Evolutionary conservation across 2,113 vertebrate genomes (phyloP).

Genomic region (Rostratula benghalensis): DNA sequence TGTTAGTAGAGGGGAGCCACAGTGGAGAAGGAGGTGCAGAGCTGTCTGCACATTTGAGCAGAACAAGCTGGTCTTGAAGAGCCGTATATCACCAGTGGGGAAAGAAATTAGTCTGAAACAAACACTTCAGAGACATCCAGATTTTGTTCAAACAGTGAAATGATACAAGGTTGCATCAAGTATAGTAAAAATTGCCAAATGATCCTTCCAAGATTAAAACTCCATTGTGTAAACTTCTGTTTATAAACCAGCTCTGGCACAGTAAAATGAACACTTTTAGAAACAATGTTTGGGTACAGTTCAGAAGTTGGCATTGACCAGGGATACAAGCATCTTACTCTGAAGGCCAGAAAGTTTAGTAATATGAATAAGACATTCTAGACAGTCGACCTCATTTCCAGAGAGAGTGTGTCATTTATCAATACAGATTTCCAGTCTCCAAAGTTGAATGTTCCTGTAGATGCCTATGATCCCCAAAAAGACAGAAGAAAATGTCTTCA

Average conservation of each 20-base stretch:
- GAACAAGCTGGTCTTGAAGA: not conserved
- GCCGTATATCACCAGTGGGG: not conserved
- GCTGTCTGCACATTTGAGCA: not conserved
- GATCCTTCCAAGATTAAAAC: not conserved
- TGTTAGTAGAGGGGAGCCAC: not conserved
- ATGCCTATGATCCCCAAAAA: not conserved
- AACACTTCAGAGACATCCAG: not conserved
- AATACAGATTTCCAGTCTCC: not conserved
- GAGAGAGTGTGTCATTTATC: not conserved
- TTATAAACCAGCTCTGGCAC: not conserved
- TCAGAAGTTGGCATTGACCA: not conserved
- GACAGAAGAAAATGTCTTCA: not conserved
- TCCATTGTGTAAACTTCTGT: not conserved
- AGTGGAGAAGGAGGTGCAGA: not conserved
- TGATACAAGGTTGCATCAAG: not conserved
- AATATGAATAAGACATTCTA: not conserved
- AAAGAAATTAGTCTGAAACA: not conserved
- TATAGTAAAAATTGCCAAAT: not conserved
- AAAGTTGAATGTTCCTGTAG: not conserved
- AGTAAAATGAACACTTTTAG: not conserved
- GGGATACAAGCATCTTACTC: not conserved
- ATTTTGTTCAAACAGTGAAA: not conserved
- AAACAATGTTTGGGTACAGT: not conserved
- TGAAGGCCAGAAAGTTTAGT: not conserved
- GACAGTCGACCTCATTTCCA: not conserved